Base-by-base conservation (phyloP, 2,888 invertebrate species). In the Micropterix aruncella region DNA sequence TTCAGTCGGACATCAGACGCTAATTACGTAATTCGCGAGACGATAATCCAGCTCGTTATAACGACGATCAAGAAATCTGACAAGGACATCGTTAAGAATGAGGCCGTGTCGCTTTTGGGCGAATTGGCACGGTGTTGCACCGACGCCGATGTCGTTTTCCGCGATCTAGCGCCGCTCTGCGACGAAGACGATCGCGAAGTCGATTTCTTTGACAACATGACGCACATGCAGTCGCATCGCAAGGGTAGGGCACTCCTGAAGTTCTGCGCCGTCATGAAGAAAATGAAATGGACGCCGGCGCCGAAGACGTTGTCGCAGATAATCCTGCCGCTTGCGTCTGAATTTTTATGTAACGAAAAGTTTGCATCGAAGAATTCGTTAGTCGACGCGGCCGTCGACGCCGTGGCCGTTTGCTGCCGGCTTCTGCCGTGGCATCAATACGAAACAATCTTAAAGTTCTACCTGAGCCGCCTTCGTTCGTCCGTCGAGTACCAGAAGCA, bases 181-280 rank as follows among this genome's bases (percentile, higher is more conserved):
- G 82, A 83, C 55, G 74, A 79, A 59, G 65, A 62, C 40, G 92
- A 96, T 59, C 60, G 73, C 5, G 94, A 96, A 61, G 82, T 86
- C 0, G 95, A 97, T 62, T 94, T 97, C 73, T 96, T 94, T 59
- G 89, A 91, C 56, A 96, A 95, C 59, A 79, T 94, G 56, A 78
- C 79, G 18, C 95, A 97, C 65, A 62, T 90, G 40, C 88, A 96
- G 69, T 66, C 83, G 45, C 91, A 94, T 59, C 75, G 93, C 47
- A 82, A 89, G 56, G 83, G 85, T 0, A 75, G 89, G 54, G 95
- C 93, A 0, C 60, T 96, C 40, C 61, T 83, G 14, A 85, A 84
- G 55, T 83, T 89, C 56, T 79, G 78, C 47, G 75, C 75, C 50
- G 60, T 82, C 3, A 75, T 78, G 38, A 82, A 73, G 56, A 76